Evolutionary conservation across 2,888 invertebrate species (phyloP).

Genomic region (Bombylius major): DNA sequence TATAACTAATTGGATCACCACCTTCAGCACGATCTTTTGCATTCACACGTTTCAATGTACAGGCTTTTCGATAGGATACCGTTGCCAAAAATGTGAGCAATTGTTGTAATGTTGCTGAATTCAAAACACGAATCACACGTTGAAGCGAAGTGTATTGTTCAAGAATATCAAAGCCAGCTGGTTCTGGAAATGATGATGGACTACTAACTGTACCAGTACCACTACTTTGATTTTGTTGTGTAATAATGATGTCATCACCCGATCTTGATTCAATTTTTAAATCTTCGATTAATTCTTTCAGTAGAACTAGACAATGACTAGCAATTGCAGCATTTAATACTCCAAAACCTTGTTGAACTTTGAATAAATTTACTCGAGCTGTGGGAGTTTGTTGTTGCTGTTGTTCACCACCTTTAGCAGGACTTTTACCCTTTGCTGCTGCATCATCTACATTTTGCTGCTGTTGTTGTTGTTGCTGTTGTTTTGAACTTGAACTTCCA

Average conservation of each 20-base stretch:
- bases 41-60: constrained; percentile 64
- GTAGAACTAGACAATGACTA: constrained; percentile 64
- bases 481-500: constrained; percentile 42
- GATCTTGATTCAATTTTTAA: constrained; percentile 34
- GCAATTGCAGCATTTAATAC: constrained; percentile 83
- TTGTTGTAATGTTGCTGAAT: constrained; percentile 41
- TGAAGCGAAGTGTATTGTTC: constrained; percentile 37
- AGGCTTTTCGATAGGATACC: constrained; percentile 83
- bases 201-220: not conserved
- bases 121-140: constrained; percentile 40
- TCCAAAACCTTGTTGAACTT: constrained; percentile 73
- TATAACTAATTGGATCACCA: constrained; percentile 72
- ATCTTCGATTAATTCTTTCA: constrained; percentile 34
- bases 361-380: constrained; percentile 52
- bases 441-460: constrained; percentile 31
- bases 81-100: constrained; percentile 80
- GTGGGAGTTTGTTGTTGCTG: constrained; percentile 39
- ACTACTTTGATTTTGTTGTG: constrained; percentile 1
- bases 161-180: constrained; percentile 36
- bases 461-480: constrained; percentile 36
- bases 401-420: constrained; percentile 40
- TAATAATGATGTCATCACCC: constrained; percentile 17
- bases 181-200: constrained; percentile 21
- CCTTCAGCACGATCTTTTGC: constrained; percentile 65
- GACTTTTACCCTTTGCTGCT: constrained; percentile 30